Conservation (phyloP, 2,888 invertebrate species). For the Portevinia maculata region DNA sequence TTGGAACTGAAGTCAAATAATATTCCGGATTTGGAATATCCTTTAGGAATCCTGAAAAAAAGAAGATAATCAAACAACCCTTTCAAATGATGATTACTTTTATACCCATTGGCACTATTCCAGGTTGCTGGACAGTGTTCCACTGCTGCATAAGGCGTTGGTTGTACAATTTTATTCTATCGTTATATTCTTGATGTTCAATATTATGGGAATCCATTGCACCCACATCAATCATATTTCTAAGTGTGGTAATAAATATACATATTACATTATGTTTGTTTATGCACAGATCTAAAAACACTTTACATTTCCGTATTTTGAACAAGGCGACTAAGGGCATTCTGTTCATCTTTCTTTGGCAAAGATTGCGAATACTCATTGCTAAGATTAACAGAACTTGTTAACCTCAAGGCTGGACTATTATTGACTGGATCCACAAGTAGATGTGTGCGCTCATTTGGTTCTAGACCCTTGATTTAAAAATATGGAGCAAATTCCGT, state of each 20-base stretch:
- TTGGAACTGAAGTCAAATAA: slow-evolving; percentile 86
- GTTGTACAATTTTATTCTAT: slow-evolving; percentile 89
- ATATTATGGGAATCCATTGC: slow-evolving; percentile 94
- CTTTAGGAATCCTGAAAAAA: slow-evolving; percentile 84
- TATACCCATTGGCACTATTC: slow-evolving; percentile 78
- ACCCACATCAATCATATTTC: slow-evolving; percentile 97
- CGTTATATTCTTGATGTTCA: slow-evolving; percentile 94
- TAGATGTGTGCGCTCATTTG: slow-evolving; percentile 90
- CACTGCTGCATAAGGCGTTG: slow-evolving; percentile 84
- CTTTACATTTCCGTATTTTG: slow-evolving; percentile 95
- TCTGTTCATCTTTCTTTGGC: slow-evolving; percentile 94
- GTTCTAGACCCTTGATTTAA: slow-evolving; percentile 80
- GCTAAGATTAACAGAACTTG: slow-evolving; percentile 88
- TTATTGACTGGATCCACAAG: slow-evolving; percentile 90
- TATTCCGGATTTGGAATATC: slow-evolving; percentile 91
- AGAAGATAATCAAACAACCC: slow-evolving; percentile 11
- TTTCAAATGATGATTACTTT: neutral
- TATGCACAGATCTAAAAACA: slow-evolving; percentile 68
- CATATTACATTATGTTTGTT: slow-evolving; percentile 2
- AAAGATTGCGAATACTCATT: slow-evolving; percentile 86
- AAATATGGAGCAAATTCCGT: neutral
- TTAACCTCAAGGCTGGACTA: slow-evolving; percentile 88
- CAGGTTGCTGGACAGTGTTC: slow-evolving; percentile 81
- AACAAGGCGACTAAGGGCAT: slow-evolving; percentile 93
- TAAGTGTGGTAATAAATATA: slow-evolving; percentile 81